Percentiles rank a stretch among this genome's conserved stretches.
Conservation (phyloP, 1,140 invertebrate species). For the Bathynomus jamesi region DNA sequence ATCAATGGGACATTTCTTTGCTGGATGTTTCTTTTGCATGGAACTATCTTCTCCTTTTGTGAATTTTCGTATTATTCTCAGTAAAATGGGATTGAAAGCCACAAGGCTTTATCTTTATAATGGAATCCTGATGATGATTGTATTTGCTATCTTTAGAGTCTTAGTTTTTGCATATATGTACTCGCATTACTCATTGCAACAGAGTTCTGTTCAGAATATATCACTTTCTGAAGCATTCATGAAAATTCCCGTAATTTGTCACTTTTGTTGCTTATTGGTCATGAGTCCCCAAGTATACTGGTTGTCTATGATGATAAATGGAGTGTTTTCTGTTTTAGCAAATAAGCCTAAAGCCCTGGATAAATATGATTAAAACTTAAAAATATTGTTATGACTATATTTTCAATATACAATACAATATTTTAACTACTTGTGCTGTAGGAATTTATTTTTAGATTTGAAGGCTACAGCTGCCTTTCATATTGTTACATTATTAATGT, state of each 20-base stretch:
- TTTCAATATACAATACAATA: too few relatives aligned
- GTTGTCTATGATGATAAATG: conserved; percentile 30
- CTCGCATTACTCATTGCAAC: conserved; percentile 25
- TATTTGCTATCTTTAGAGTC: conserved; percentile 32
- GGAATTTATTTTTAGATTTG: too few relatives aligned
- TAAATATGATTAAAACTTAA: conserved; percentile 20
- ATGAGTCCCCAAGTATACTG: conserved; percentile 33
- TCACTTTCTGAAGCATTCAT: background rate
- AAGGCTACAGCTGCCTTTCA: too few relatives aligned
- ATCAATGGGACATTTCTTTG: conserved; percentile 33
- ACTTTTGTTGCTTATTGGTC: conserved; percentile 24
- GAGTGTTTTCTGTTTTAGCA: conserved; percentile 23
- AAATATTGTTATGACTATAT: too few relatives aligned
- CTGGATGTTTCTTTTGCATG: conserved; percentile 31
- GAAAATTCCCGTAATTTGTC: conserved; percentile 25
- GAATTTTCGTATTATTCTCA: conserved; percentile 31
- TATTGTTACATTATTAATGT: too few relatives aligned
- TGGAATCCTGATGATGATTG: conserved; percentile 29
- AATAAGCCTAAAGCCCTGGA: background rate
- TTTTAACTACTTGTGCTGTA: too few relatives aligned
- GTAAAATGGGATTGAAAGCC: conserved; percentile 27
- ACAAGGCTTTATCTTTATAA: conserved; percentile 30
- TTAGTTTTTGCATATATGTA: conserved; percentile 32
- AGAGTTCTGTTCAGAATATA: conserved; percentile 13
- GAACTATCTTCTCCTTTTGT: conserved; percentile 34